Evolutionary conservation across 1,140 invertebrate genomes (phyloP).

Genomic region (Caenorhabditis inopinata): DNA sequence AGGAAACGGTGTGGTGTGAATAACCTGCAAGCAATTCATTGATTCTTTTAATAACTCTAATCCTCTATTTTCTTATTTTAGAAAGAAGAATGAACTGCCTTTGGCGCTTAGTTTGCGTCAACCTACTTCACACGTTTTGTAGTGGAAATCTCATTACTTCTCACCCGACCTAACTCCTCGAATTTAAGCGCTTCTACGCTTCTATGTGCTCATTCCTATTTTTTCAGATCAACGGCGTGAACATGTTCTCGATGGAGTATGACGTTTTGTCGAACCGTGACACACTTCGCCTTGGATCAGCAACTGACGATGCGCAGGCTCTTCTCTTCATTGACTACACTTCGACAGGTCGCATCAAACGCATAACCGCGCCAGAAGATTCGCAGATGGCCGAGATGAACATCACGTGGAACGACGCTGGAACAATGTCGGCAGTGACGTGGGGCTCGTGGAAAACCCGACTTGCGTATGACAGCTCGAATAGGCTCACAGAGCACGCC

Average conservation of each 20-base stretch:
- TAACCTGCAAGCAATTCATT: no score
- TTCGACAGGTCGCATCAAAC: neutral
- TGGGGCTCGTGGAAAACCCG: conserved; percentile 29
- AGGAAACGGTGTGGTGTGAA: neutral
- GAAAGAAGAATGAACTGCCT: no score
- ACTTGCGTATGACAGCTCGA: conserved; percentile 17
- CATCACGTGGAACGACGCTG: conserved; percentile 13
- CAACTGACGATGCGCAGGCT: neutral
- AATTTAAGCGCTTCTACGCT: neutral
- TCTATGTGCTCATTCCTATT: neutral
- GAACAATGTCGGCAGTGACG: conserved; percentile 12
- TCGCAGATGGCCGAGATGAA: conserved; percentile 27
- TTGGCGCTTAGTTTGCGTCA: no score
- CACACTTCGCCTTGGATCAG: neutral
- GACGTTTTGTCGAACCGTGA: neutral
- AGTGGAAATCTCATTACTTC: neutral
- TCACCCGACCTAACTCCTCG: conserved; percentile 6
- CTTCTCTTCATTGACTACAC: conserved; percentile 20
- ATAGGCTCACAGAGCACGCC: conserved; percentile 16
- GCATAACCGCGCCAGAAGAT: conserved; percentile 9
- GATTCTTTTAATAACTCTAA: no score
- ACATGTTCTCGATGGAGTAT: conserved; percentile 25
- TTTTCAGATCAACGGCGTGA: conserved; percentile 36
- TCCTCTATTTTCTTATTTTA: no score
- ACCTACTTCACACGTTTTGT: neutral